Conservation (phyloP, 1,140 invertebrate genomes). For the Penaeus japonicus region DNA sequence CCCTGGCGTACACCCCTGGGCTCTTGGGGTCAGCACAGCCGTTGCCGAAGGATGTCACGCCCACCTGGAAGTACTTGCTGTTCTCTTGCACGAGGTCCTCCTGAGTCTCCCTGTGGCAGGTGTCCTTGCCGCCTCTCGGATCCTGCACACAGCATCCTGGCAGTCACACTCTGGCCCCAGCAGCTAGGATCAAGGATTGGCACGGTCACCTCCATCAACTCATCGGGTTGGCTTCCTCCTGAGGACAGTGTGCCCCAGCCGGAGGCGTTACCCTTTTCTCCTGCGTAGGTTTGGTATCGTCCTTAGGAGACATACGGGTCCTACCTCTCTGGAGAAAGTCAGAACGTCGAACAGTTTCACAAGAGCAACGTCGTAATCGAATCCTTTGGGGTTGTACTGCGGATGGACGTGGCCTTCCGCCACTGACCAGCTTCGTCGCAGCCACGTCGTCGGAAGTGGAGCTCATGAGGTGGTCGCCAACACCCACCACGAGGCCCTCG, state of each 20-base stretch:
- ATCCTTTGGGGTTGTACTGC: not conserved
- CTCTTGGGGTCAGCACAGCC: slow-evolving; percentile 45
- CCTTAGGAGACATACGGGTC: slow-evolving; percentile 15
- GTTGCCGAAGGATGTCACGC: slow-evolving; percentile 50
- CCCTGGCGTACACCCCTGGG: slow-evolving; percentile 65
- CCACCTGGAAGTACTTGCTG: not conserved
- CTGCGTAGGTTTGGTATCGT: not conserved
- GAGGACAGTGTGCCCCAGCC: slow-evolving; percentile 2
- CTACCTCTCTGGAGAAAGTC: not conserved
- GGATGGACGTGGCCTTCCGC: not conserved
- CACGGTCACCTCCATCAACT: slow-evolving; percentile 36
- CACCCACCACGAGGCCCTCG: too few species aligned
- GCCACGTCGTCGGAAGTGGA: too few species aligned
- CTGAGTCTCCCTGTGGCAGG: slow-evolving; percentile 71
- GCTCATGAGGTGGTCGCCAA: too few species aligned
- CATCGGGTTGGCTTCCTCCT: not conserved
- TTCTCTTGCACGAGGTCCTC: slow-evolving; percentile 50
- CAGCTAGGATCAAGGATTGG: not conserved
- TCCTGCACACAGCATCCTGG: slow-evolving; percentile 88
- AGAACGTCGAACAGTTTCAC: not conserved
- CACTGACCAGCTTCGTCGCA: not conserved
- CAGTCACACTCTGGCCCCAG: slow-evolving; percentile 73
- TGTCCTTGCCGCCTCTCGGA: slow-evolving; percentile 77
- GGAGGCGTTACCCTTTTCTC: not conserved
- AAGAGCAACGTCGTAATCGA: not conserved